Conservation (phyloP, 35 echinoderm and acorn worm species). For the Heliocidaris erythrogramma region DNA sequence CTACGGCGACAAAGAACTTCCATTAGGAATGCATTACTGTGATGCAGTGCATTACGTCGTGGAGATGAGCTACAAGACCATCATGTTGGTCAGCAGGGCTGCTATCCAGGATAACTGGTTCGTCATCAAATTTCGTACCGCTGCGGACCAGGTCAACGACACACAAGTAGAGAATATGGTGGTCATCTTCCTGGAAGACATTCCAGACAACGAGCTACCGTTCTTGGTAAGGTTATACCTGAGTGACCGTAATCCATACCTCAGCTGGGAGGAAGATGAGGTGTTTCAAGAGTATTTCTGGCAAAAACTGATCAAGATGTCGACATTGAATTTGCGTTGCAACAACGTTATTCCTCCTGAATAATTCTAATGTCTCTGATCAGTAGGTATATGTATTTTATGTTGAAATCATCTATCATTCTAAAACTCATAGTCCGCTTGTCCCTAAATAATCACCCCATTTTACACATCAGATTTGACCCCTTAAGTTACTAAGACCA, state of each 20-base stretch:
- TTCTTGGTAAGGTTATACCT: constrained; percentile 22
- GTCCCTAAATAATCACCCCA: no score
- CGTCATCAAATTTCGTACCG: background rate
- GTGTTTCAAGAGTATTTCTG: background rate
- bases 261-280: background rate
- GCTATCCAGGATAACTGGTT: constrained; percentile 5
- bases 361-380: no score
- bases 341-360: background rate
- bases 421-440: no score
- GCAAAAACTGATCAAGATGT: background rate
- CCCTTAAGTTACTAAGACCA: no score
- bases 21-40: background rate
- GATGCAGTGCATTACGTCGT: background rate
- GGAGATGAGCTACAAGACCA: constrained; percentile 18
- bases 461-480: no score
- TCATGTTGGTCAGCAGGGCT: background rate
- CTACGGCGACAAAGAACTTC: background rate
- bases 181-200: constrained; percentile 30
- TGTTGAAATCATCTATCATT: no score
- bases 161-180: background rate
- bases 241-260: background rate
- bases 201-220: constrained; percentile 24
- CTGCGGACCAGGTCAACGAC: constrained; percentile 29
- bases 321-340: background rate
- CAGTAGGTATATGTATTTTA: background rate